Evolutionary conservation across 2,888 invertebrate species (phyloP).

Genomic region (Homarus gammarus): DNA sequence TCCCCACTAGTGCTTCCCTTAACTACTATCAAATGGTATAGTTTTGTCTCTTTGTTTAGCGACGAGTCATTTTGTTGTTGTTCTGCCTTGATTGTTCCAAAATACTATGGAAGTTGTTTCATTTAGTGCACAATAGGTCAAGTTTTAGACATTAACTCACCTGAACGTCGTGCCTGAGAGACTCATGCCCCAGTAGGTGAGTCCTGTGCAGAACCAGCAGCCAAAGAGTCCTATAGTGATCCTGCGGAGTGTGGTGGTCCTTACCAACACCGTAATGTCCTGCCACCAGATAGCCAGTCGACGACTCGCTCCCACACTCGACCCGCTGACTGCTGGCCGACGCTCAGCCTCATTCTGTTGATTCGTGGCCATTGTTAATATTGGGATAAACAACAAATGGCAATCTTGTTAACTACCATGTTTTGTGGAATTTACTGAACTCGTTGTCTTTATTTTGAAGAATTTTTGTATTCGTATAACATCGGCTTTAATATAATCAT

Average conservation of each 20-base stretch:
- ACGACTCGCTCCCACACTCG: not conserved
- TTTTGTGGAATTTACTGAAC: not conserved
- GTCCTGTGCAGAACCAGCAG: conserved; percentile 68
- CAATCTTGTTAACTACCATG: not conserved
- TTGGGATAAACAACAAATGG: not conserved
- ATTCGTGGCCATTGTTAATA: not conserved
- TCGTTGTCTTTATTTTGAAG: not conserved
- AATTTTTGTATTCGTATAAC: too few relatives aligned
- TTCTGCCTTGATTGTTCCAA: too few relatives aligned
- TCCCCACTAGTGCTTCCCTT: not conserved
- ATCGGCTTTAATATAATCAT: too few relatives aligned
- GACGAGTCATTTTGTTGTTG: too few relatives aligned
- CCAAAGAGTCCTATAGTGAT: conserved; percentile 66
- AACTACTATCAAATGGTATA: not conserved
- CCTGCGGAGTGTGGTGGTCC: conserved; percentile 48
- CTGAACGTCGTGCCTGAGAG: conserved; percentile 68
- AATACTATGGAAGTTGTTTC: too few relatives aligned
- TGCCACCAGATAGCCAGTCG: conserved; percentile 36
- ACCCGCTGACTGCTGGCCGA: not conserved
- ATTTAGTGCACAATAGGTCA: too few relatives aligned
- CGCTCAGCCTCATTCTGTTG: not conserved
- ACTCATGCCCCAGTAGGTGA: conserved; percentile 73
- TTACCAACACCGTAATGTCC: conserved; percentile 36
- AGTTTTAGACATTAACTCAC: conserved; percentile 34
- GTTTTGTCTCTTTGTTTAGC: not conserved